These are phyloP conservation scores for Corythornis madagascariensis DNA, from an alignment of 2,113 vertebrate genomes.

Conservation along the genomic window DNA sequence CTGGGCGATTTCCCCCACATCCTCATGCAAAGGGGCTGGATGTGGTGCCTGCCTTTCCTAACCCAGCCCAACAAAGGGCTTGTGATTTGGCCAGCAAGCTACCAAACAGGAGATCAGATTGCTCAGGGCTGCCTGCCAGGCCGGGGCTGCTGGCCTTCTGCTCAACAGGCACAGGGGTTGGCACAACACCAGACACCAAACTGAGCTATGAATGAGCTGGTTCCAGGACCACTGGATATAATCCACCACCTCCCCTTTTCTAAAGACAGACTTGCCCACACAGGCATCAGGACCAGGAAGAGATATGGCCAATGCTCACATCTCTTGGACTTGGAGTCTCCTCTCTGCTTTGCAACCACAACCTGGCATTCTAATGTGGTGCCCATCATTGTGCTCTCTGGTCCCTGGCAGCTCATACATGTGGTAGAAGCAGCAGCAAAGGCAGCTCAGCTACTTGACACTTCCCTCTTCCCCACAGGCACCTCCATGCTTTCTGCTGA, in stretches of 20 bases:
- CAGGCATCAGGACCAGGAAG: neutral
- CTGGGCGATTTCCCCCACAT: neutral
- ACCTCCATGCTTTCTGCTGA: neutral
- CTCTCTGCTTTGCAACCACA: neutral
- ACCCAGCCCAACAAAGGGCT: neutral
- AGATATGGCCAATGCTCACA: neutral
- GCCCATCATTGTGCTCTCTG: neutral
- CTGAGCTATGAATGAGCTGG: neutral
- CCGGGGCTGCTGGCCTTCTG: neutral
- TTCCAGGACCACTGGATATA: neutral
- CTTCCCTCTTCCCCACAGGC: neutral
- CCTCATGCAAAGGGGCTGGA: neutral
- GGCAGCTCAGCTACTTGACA: neutral
- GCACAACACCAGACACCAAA: neutral
- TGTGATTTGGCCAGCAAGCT: neutral
- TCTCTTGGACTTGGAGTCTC: neutral
- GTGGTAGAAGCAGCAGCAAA: neutral
- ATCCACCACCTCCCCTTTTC: neutral
- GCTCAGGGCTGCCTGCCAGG: neutral
- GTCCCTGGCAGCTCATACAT: rapidly evolving
- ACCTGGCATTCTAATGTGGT: neutral
- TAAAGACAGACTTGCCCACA: neutral
- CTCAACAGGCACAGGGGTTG: neutral
- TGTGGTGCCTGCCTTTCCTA: neutral
- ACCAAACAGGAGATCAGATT: neutral